Evolutionary conservation across 2,113 vertebrate genomes (phyloP), one percentile per base, ranked within the genome.

Genomic region (Tetrax tetrax): DNA sequence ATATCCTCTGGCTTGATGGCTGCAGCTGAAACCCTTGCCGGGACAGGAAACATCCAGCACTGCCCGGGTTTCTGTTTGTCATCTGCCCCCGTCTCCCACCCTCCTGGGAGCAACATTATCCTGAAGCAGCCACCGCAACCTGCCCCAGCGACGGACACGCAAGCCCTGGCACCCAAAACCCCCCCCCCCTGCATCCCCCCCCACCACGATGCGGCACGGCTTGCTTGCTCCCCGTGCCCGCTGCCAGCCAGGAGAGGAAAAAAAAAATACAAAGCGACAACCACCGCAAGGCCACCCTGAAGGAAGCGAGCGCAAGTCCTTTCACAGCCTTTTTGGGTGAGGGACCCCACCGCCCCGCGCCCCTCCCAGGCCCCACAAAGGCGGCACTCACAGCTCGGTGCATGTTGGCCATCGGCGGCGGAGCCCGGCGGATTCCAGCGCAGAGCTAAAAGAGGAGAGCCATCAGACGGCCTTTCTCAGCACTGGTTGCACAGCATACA

Each of bases 331-430:
- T 61, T 63, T 7, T 13, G 77, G 90, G 88, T 43, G 61, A 70
- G 93, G 97, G 97, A 96, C 92, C 94, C 96, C 92, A 5, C 37
- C 16, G 63, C 91, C 97, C 95, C 93, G 3, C 27, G 80, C 80
- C 96, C 94, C 96, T 95, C 95, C 96, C 90, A 23, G 81, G 89
- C 64, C 96, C 97, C 95, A 61, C 83, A 15, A 27, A 74, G 95
- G 95, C 94, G 54, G 96, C 98, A 99, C 99, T 99, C 98, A 99
- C 99, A 92, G 98, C 97, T 97, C 98, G 98, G 95, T 99, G 98
- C 99, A 99, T 98, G 96, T 95, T 96, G 97, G 98, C 89, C 98
- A 97, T 98, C 98, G 97, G 98, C 96, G 63, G 95, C 93, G 83
- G 93, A 97, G 98, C 96, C 97, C 96, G 96, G 98, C 95, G 95